phyloP scores from a whole-genome alignment of 2,113 vertebrate species.

The Brachirus orientalis region DNA sequence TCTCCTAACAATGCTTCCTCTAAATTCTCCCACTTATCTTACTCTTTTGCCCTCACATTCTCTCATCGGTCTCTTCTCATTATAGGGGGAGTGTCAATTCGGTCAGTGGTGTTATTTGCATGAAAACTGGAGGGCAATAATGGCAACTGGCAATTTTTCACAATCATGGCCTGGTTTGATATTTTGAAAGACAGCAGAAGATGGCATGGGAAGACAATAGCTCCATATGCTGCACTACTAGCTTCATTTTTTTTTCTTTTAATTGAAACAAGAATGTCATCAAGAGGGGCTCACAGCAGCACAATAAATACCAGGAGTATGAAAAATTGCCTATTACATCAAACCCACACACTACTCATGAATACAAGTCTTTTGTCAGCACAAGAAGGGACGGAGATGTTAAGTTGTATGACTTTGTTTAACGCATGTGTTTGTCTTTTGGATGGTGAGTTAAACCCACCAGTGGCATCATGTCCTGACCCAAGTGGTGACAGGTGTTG shows the following conservation, averaged over 20 bases:
- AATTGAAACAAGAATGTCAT: conserved; percentile 58
- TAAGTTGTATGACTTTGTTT: too few relatives aligned
- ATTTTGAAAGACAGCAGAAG: conserved; percentile 52
- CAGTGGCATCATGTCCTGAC: neutral
- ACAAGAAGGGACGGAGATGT: too few relatives aligned
- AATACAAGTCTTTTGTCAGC: too few relatives aligned
- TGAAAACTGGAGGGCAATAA: conserved; percentile 63
- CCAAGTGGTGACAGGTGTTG: conserved; percentile 36
- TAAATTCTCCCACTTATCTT: conserved; percentile 67
- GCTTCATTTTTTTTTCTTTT: conserved; percentile 52
- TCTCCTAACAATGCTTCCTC: conserved; percentile 55
- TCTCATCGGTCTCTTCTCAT: conserved; percentile 65
- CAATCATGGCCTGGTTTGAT: conserved; percentile 58
- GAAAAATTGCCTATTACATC: conserved; percentile 17
- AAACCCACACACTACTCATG: conserved; percentile 23
- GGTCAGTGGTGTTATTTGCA: conserved; percentile 70
- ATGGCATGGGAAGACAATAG: conserved; percentile 10
- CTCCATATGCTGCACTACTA: neutral
- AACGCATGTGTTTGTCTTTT: neutral
- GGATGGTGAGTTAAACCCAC: conserved; percentile 6
- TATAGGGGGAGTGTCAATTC: conserved; percentile 69
- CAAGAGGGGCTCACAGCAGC: conserved; percentile 23
- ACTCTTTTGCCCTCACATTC: conserved; percentile 38
- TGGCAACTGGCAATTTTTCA: conserved; percentile 58
- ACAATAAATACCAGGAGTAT: conserved; percentile 23